Percentiles rank a stretch among this genome's conserved stretches.
These are phyloP conservation scores for Muschampia plurimacula DNA, from an alignment of 2,888 invertebrate genomes.

Conservation along the genomic window DNA sequence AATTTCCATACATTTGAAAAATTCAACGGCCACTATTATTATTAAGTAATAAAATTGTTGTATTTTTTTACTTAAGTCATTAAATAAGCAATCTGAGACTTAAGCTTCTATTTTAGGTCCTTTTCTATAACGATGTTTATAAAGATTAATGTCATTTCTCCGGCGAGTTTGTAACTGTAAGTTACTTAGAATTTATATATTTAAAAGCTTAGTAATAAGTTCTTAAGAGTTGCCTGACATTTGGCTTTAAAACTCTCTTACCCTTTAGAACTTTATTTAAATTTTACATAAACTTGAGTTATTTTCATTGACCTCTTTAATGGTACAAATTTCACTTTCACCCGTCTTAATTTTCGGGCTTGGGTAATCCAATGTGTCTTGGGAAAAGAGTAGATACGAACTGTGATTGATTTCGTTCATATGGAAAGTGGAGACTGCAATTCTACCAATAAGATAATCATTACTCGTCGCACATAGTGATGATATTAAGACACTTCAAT, in stretches of 20 bases:
- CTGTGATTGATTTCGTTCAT: not conserved
- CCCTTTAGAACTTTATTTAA: conserved; percentile 20
- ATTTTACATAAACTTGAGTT: not conserved
- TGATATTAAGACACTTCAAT: too few species aligned
- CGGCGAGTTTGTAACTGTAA: conserved; percentile 37
- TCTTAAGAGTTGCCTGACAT: conserved; percentile 22
- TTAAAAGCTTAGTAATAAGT: conserved; percentile 22
- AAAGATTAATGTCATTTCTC: conserved; percentile 27
- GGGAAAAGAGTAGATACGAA: not conserved
- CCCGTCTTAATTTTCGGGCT: not conserved
- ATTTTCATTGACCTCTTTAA: not conserved
- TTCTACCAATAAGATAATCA: too few species aligned
- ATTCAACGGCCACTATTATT: too few species aligned
- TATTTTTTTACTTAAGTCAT: too few species aligned
- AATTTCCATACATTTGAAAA: too few species aligned
- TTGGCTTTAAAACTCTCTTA: conserved; percentile 25
- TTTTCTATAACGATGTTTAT: conserved; percentile 50
- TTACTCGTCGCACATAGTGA: too few species aligned
- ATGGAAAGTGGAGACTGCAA: too few species aligned
- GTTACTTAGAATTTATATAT: conserved; percentile 34
- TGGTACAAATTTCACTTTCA: not conserved
- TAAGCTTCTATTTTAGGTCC: not conserved
- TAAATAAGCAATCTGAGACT: not conserved
- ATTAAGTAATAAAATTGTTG: too few species aligned
- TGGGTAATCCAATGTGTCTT: not conserved